phyloP scores from a whole-genome alignment of 2,888 invertebrate genomes.

The Monopis laevigella region DNA sequence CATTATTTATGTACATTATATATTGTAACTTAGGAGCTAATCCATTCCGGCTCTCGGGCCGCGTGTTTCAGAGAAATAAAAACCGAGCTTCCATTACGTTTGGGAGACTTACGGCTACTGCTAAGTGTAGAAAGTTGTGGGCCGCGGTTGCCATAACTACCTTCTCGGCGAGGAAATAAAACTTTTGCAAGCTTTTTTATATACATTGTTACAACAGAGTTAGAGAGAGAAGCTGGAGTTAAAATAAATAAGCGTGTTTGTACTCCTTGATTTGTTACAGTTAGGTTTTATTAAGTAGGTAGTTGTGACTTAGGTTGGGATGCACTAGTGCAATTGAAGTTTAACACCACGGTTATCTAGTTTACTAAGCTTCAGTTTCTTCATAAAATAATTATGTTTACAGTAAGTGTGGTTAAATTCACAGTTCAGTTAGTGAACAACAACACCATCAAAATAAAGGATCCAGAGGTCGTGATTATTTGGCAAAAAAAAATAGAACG shows the following conservation, averaged over 20 bases:
- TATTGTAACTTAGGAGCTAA: constrained; percentile 12
- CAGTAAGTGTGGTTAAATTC: no score
- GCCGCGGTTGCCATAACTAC: constrained; percentile 30
- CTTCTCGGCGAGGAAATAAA: constrained; percentile 35
- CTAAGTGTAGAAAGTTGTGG: constrained; percentile 43
- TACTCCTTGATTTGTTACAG: background rate
- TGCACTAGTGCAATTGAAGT: no score
- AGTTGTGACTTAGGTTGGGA: no score
- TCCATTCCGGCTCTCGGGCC: constrained; percentile 19
- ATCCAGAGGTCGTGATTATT: no score
- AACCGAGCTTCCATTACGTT: constrained; percentile 41
- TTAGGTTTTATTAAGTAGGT: no score
- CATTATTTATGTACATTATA: background rate
- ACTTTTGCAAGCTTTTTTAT: constrained; percentile 35
- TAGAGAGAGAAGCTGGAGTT: background rate
- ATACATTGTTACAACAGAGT: constrained; percentile 23
- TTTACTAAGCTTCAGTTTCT: no score
- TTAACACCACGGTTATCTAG: no score
- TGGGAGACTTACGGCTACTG: constrained; percentile 37
- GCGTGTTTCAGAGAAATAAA: constrained; percentile 34
- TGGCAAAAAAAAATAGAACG: no score
- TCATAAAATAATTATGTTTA: no score
- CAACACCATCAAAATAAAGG: no score
- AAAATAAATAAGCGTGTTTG: background rate
- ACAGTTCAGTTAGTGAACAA: no score